Evolutionary conservation across 2,113 vertebrate species (phyloP).

Genomic region (Siniperca knerii): DNA sequence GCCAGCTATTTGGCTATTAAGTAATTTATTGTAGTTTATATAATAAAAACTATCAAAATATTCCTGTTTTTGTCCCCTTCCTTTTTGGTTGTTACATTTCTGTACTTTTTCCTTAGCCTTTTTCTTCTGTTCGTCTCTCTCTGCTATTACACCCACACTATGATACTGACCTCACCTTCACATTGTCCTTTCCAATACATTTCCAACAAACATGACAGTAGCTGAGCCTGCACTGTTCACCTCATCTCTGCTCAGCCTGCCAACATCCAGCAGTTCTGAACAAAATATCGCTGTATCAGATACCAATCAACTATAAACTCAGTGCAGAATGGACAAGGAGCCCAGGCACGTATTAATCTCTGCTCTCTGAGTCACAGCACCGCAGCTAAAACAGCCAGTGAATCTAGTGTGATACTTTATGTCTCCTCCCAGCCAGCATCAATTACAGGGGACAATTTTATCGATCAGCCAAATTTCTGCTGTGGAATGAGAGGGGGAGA

Average conservation of each 20-base stretch:
- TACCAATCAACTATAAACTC: constrained; percentile 26
- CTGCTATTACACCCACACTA: constrained; percentile 1
- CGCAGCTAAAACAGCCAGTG: constrained; percentile 18
- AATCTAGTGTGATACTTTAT: not conserved
- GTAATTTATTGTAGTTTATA: constrained; percentile 1
- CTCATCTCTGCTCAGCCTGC: constrained; percentile 23
- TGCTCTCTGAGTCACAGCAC: constrained; percentile 15
- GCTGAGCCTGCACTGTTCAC: constrained; percentile 37
- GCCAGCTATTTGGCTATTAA: not conserved
- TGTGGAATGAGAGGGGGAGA: constrained; percentile 3
- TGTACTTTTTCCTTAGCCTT: not conserved
- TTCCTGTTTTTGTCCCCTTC: not conserved
- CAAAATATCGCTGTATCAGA: constrained; percentile 39
- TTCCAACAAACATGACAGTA: constrained; percentile 44
- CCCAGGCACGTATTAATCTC: constrained; percentile 29
- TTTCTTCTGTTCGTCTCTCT: not conserved
- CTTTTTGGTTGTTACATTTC: not conserved
- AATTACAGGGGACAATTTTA: constrained; percentile 23
- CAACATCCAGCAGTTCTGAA: constrained; percentile 9
- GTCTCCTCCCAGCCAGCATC: not conserved
- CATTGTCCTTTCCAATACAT: constrained; percentile 20
- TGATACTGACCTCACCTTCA: constrained; percentile 35
- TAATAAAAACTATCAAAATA: not conserved
- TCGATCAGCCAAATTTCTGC: constrained; percentile 16
- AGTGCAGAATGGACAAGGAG: not conserved